Base-by-base conservation (phyloP, 2,888 invertebrate species). In the Cyrtodaria siliqua region DNA sequence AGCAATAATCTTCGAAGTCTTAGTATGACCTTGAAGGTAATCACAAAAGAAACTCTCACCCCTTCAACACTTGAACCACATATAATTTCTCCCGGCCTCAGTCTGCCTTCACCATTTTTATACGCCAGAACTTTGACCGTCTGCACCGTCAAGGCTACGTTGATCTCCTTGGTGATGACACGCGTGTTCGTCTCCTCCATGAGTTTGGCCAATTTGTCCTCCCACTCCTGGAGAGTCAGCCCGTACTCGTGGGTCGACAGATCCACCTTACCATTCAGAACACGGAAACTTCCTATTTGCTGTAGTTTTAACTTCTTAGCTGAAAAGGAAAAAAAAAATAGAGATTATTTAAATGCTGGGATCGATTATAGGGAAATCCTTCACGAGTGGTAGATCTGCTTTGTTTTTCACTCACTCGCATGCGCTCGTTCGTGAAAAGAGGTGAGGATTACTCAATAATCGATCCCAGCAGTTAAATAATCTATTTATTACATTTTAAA, bases 241-340 rank as follows among this genome's bases (percentile, higher is more conserved):
- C 88, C 87, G 14, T 92, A 92, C 82, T 93, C 93, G 60, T 87
- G 86, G 12, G 90, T 89, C 0, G 92, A 91, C 64, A 93, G 83
- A 74, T 92, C 92, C 23, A 93, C 92, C 74, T 93, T 93, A n/a
- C 91, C 92, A 81, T 92, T 92, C 56, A 93, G 81, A 40, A 91
- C 89, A 60, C 89, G 87, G 86, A 93, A 92, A 79, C 92, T 91
- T 47, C 92, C 93, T 27, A 88, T 85, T 72, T 90, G 90, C 69
- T 88, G 87, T 59, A 92, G 79, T 60, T 86, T 85, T 47, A 87
- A 71, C 64, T 85, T 87, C 57, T 88, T 89, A 33, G 89, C 87
- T 87, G 79, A 18, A 80, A 64, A 44, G n/a, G n/a, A n/a, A n/a
- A n/a, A n/a, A n/a, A n/a, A n/a, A n/a, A n/a, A n/a, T n/a, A n/a